Conservation (phyloP, 2,797 vertebrate genomes). For the Pyrrhura leucotis region DNA sequence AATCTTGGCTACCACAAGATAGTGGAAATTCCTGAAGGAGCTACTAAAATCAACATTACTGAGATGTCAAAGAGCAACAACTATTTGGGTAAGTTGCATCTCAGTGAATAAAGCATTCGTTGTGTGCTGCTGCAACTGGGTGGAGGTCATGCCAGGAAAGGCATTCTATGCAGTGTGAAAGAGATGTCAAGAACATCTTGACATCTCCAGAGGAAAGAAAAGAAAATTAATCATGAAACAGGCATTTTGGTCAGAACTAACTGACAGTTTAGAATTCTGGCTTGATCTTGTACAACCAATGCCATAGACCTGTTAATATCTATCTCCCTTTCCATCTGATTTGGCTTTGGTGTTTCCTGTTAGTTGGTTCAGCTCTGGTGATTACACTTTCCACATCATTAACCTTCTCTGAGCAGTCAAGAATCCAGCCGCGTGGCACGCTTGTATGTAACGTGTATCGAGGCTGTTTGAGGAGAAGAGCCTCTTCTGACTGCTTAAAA, state of each 20-base stretch:
- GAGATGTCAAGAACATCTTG: not conserved
- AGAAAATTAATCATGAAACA: not conserved
- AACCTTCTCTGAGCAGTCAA: not conserved
- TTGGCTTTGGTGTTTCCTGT: not conserved
- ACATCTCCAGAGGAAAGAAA: not conserved
- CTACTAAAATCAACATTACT: constrained; percentile 95
- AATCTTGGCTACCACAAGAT: constrained; percentile 96
- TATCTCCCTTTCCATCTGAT: not conserved
- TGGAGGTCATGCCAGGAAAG: not conserved
- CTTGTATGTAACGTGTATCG: accelerated
- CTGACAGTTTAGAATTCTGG: not conserved
- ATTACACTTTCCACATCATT: not conserved
- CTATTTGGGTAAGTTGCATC: constrained; percentile 88
- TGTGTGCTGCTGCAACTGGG: not conserved
- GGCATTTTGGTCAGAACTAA: not conserved
- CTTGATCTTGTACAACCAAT: not conserved
- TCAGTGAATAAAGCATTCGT: not conserved
- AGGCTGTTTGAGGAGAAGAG: not conserved
- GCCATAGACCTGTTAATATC: not conserved
- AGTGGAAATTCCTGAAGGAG: constrained; percentile 97
- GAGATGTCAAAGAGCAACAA: constrained; percentile 98
- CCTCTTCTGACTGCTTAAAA: not conserved
- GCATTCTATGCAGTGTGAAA: not conserved
- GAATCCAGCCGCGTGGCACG: not conserved
- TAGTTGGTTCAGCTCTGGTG: not conserved